Conservation (phyloP, 2,888 invertebrate species). For the Hydrotaea cyrtoneurina region DNA sequence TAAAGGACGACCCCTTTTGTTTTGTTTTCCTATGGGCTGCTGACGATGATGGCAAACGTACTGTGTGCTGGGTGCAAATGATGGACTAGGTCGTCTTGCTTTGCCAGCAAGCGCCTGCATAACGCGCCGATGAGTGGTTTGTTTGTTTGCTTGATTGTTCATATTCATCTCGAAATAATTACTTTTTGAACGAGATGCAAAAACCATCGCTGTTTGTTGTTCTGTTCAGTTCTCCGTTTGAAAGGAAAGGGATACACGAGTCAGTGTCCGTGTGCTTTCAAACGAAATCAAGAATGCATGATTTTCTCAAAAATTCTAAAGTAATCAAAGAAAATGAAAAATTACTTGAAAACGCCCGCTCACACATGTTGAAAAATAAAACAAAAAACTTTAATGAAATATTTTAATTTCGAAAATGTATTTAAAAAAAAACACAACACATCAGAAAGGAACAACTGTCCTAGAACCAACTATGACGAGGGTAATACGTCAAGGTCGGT, state of each 20-base stretch:
- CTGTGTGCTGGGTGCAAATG: not conserved
- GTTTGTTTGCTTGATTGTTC: conserved; percentile 63
- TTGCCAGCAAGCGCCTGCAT: conserved; percentile 43
- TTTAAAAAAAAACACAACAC: conserved; percentile 20
- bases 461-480: not conserved
- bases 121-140: conserved; percentile 58
- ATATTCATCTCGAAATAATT: conserved; percentile 69
- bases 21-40: conserved; percentile 48
- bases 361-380: conserved; percentile 73
- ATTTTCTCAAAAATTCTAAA: conserved; percentile 28
- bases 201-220: conserved; percentile 7
- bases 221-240: too few relatives aligned
- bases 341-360: conserved; percentile 68
- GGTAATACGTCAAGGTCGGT: not conserved
- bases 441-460: conserved; percentile 26
- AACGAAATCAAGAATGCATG: conserved; percentile 37
- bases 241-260: conserved; percentile 45
- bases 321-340: conserved; percentile 58
- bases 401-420: conserved; percentile 24
- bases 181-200: conserved; percentile 64
- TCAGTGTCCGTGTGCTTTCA: conserved; percentile 27
- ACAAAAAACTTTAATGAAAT: conserved; percentile 15
- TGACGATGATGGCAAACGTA: conserved; percentile 51
- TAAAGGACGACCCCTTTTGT: conserved; percentile 63
- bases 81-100: conserved; percentile 14